These are phyloP conservation scores for Poecilobothrus nobilitatus DNA, from an alignment of 2,888 invertebrate species.

Conservation along the genomic window DNA sequence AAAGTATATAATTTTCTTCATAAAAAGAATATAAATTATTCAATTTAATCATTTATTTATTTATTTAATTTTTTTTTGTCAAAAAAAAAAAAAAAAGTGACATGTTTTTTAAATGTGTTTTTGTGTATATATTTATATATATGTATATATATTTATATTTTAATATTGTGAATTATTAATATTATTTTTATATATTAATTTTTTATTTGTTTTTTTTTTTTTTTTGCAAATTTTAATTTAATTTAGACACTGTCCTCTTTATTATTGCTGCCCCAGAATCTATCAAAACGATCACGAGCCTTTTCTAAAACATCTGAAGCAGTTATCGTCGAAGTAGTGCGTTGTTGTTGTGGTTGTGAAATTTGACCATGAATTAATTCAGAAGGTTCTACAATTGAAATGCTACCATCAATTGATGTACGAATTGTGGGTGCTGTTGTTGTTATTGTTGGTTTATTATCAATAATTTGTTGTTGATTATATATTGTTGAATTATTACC, in stretches of 20 bases:
- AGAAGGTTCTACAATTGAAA: slow-evolving; percentile 6
- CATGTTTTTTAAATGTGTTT: too few species aligned
- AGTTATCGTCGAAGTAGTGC: slow-evolving; percentile 24
- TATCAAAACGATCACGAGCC: slow-evolving; percentile 74
- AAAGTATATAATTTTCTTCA: too few species aligned
- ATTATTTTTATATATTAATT: background rate
- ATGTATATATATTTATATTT: too few species aligned
- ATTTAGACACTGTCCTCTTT: slow-evolving; percentile 51
- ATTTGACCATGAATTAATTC: background rate
- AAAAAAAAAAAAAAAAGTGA: too few species aligned
- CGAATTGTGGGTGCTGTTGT: slow-evolving; percentile 33
- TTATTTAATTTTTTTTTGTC: too few species aligned
- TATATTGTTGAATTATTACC: slow-evolving; percentile 21
- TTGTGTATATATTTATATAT: too few species aligned
- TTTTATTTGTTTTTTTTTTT: background rate
- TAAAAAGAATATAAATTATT: too few species aligned
- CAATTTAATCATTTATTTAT: too few species aligned
- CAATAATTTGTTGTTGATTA: too few species aligned
- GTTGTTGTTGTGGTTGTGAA: slow-evolving; percentile 19
- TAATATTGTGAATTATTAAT: background rate
- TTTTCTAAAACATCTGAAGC: slow-evolving; percentile 70
- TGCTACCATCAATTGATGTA: slow-evolving; percentile 18
- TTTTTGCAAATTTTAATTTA: background rate
- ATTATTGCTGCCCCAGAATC: slow-evolving; percentile 72
- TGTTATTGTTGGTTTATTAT: slow-evolving; percentile 24